Evolutionary conservation across 92 coral and sea anemone genomes (phyloP), one percentile per base, ranked within the genome.

Genomic region (Anthopleura xanthogrammica): DNA sequence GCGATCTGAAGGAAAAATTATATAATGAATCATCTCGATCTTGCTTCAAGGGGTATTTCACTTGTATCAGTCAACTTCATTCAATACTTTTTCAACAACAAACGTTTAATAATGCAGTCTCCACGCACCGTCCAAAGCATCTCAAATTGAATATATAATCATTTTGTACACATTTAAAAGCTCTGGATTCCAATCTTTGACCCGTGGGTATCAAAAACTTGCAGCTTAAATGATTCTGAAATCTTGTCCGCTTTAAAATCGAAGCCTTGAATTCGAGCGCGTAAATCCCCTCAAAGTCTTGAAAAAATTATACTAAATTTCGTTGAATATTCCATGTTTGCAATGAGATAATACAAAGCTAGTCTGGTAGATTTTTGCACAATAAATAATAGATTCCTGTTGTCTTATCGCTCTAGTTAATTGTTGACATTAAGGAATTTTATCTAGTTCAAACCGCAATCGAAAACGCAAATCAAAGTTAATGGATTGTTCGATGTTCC

Each of bases 381-480:
- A 36, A 36, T 68, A 68, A 68, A 68, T 68, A 68, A 29, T 23
- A 13, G 74, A 68, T 36, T 68, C 74, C 74, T 68, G 74, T 29
- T n/a, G 41, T 11, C 74, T 68, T 68, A 29, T 68, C 74, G 14
- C 74, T 36, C 19, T 7, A 36, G 41, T 10, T 12, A 4, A 23
- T 52, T 22, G 58, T 65, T 77, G 41, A 52, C 64, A 50, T 52
- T 43, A 12, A 48, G 65, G 80, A 77, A 77, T 77, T 77, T 77
- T 77, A 77, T 77, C 80, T 7, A 19, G 11, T 52, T 60, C 36
- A 52, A 77, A 77, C 80, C 60, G 64, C 60, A 46, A 77, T 77
- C 43, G 24, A 19, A 65, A 77, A n/a, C 58, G 22, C 40, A 12
- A 75, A 50, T 75, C 78, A 17, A 50, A 75, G 60, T 22, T 77